phyloP scores from a whole-genome alignment of 2,113 vertebrate species.

The Leuciscus idus region DNA sequence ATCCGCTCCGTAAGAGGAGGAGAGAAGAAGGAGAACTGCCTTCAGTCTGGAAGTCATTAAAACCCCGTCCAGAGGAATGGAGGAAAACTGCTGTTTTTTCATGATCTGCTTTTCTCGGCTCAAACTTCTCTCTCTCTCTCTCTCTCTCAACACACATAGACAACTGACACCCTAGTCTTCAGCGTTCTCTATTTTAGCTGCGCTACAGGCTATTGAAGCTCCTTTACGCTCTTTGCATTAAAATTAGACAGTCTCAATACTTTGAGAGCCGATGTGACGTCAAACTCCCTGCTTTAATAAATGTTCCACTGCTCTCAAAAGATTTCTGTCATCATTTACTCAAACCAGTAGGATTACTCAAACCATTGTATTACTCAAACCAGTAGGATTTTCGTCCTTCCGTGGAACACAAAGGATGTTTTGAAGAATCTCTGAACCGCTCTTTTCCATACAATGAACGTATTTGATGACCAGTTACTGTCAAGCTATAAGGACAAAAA shows the following conservation, averaged over 20 bases:
- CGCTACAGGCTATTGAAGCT: neutral
- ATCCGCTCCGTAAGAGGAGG: constrained; percentile 5
- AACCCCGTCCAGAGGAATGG: constrained; percentile 68
- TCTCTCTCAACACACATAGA: constrained; percentile 17
- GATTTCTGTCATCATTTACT: neutral
- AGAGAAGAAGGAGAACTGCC: constrained; percentile 48
- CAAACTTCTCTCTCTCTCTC: neutral
- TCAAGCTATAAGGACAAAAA: neutral
- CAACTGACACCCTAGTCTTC: neutral
- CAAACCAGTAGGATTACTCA: neutral
- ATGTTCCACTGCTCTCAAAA: neutral
- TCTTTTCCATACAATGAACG: neutral
- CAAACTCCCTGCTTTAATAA: constrained; percentile 25
- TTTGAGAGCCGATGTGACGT: constrained; percentile 4
- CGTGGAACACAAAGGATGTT: neutral
- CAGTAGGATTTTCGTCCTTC: neutral
- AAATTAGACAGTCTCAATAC: neutral
- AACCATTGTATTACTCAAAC: neutral
- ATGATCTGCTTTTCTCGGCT: constrained; percentile 14
- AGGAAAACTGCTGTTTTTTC: constrained; percentile 65
- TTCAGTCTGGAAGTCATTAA: constrained; percentile 77
- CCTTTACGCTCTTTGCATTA: constrained; percentile 8
- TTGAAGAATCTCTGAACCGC: neutral
- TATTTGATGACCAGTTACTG: neutral
- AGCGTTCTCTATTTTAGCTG: neutral